Base-by-base conservation (phyloP, 2,888 invertebrate genomes). In the Caenorhabditis doughertyi region DNA sequence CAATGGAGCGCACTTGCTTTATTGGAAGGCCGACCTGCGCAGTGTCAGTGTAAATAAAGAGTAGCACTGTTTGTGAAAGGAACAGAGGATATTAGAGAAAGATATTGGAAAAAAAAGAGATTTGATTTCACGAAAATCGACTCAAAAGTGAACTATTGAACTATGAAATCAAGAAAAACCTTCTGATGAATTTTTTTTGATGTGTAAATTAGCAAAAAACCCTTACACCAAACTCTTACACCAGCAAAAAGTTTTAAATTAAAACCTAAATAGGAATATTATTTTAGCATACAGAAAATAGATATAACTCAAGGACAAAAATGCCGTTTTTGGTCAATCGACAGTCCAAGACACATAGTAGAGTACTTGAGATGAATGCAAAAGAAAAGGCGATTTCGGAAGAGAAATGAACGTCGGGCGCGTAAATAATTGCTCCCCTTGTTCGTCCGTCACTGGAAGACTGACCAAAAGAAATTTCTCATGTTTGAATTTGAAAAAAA, bases 311-410 rank as follows among this genome's bases (percentile, higher is more conserved):
- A 56, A 56, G 56, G 58, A 8, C 44, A 47, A 4, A 35, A 7
- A 35, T 35, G 35, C 32, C 35, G 21, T 47, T 51, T 51, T 21
- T 18, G 65, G 51, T 18, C 35, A 32, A 56, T 55, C 58, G 71
- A n/a, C 72, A 64, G 49, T 7, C 55, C 29, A 55, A 44, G 23
- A 56, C 68, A 68, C 35, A 32, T 32, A 70, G 44, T 9, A 13
- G 62, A 73, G 64, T 56, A 76, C 76, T 76, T 76, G 76, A 76
- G 76, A 76, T 76, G 76, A 76, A 76, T 76, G 76, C 60, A 49
- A 74, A 67, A 60, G 60, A 76, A 76, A 76, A 62, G 68, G 55
- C 68, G 62, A 77, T 77, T 77, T 51, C 44, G 60, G 53, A n/a
- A 23, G 32, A n/a, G 3, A 55, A 67, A 47, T 16, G 67, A 68